phyloP scores from a whole-genome alignment of 2,113 vertebrate species.

The Syngnathus floridae region DNA sequence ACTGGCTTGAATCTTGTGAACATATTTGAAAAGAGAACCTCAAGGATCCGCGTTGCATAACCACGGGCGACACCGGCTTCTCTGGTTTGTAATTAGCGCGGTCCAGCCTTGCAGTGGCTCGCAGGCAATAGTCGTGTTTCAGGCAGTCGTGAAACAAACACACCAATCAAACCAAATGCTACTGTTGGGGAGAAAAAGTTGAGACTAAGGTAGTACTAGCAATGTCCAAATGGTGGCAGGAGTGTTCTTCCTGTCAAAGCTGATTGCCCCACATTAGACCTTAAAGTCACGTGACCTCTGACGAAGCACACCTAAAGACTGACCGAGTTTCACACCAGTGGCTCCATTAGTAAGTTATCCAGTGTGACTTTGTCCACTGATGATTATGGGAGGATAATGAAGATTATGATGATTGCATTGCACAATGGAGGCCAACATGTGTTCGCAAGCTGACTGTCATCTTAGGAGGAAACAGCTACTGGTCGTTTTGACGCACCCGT shows the following conservation, averaged over 20 bases:
- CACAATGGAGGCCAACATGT: slow-evolving; percentile 33
- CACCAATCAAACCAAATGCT: no score
- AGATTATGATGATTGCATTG: slow-evolving; percentile 38
- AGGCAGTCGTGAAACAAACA: no score
- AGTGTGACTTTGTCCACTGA: slow-evolving; percentile 36
- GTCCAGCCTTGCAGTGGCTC: background rate
- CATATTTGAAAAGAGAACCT: no score
- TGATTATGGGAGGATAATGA: slow-evolving; percentile 38
- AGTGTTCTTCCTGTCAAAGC: slow-evolving; percentile 32
- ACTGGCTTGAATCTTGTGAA: background rate
- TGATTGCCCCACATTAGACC: slow-evolving; percentile 39
- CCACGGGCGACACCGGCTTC: background rate
- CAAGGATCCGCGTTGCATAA: background rate
- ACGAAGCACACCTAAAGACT: background rate
- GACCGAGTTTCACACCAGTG: slow-evolving; percentile 6
- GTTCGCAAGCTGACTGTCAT: slow-evolving; percentile 12
- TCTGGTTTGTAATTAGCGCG: background rate
- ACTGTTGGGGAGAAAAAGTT: background rate
- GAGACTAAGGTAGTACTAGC: background rate
- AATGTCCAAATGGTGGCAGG: slow-evolving; percentile 59
- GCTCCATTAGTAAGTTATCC: slow-evolving; percentile 39
- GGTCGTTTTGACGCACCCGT: slow-evolving; percentile 2
- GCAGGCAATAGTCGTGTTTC: background rate
- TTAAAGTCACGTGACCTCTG: slow-evolving; percentile 2
- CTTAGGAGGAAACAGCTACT: slow-evolving; percentile 4